Evolutionary conservation across 2,113 vertebrate species (phyloP), one percentile per base, ranked within the genome.

Genomic region (Amazona guildingii): DNA sequence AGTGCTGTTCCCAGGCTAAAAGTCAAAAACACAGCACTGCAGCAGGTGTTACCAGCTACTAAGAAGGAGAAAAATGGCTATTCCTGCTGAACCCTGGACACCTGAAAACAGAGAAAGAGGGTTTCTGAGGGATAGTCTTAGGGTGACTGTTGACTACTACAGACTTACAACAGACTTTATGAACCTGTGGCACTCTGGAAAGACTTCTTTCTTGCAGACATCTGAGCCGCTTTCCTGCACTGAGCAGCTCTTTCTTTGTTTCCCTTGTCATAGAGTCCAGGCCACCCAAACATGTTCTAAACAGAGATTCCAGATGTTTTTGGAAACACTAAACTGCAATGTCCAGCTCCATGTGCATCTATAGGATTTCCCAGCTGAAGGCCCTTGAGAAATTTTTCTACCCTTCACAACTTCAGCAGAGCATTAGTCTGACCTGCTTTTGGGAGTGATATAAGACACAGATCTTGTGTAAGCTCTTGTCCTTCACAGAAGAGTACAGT

Each of bases 311-410:
- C 39, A 79, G 13, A 48, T 1, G 0, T 28, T 52, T 66, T 57
- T 48, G 28, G 13, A 76, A 79, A 49, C 11, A 28, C 2, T 37
- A 29, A 83, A 37, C 44, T 85, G 7, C 21, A 41, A 8, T 28
- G 17, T 52, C 21, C 1, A 2, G 64, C 19, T 44, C 14, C 15
- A 12, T 55, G 13, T 41, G 17, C 27, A 43, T 1, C 0, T 37
- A 18, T 1, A 72, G 25, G 13, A n/a, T 46, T 72, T 90, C 28
- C 8, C 35, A 87, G 5, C 9, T 57, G 62, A 95, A 73, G 15
- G 9, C 21, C 16, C 9, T 39, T 27, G 29, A 55, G 27, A 78
- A 82, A 73, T 79, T 69, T 69, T 76, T 14, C 29, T 78, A 73
- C 39, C n/a, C 18, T 57, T 87, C 51, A 64, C 23, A 35, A 35